These are phyloP conservation scores for Danaus plexippus DNA, from an alignment of 1,140 invertebrate species.

Conservation along the genomic window DNA sequence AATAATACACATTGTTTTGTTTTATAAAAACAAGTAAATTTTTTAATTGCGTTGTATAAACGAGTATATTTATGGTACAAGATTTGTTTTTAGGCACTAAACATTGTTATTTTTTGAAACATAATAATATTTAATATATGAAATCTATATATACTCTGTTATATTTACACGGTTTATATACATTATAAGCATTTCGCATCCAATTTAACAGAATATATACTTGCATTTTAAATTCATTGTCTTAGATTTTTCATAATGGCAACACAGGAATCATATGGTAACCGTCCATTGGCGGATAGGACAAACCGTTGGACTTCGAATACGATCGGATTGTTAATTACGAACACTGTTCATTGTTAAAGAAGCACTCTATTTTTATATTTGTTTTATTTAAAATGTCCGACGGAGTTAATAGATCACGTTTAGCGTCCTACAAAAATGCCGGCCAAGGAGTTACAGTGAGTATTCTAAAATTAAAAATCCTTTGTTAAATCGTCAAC, in stretches of 20 bases:
- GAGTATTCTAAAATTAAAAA: slow-evolving; percentile 19
- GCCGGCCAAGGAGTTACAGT: slow-evolving; percentile 43
- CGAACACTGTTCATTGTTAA: slow-evolving; percentile 4
- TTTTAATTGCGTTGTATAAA: no score
- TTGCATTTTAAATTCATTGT: no score
- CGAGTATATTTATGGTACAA: no score
- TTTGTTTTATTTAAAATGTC: slow-evolving; percentile 30
- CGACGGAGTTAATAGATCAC: slow-evolving; percentile 39
- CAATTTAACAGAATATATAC: no score
- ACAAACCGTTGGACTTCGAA: slow-evolving; percentile 12
- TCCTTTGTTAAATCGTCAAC: no score
- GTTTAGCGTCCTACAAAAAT: slow-evolving; percentile 52
- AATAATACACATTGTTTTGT: neutral
- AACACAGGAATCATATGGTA: slow-evolving; percentile 9
- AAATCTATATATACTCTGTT: no score
- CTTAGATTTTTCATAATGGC: slow-evolving; percentile 4
- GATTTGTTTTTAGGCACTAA: no score
- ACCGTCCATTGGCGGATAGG: neutral
- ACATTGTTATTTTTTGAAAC: no score
- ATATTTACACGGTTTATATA: no score
- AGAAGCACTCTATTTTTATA: neutral
- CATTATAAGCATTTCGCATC: no score
- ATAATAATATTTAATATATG: no score
- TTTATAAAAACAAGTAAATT: neutral
- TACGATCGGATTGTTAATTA: slow-evolving; percentile 1